Percentiles rank a stretch among this genome's conserved stretches.
Evolutionary conservation across 2,888 invertebrate species (phyloP).

Genomic region (Epicampocera succincta): DNA sequence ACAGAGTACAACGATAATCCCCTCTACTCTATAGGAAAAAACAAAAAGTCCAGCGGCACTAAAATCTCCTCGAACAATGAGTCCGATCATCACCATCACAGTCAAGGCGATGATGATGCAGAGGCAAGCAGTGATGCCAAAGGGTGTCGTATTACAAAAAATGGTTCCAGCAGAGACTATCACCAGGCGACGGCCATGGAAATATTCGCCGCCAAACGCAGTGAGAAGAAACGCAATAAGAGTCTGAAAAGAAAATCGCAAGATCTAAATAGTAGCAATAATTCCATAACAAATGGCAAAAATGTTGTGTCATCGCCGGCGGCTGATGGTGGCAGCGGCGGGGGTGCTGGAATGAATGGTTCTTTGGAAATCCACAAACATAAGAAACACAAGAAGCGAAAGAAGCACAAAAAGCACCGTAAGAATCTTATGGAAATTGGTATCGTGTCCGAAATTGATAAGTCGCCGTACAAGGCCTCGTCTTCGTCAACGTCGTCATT

Average conservation of each 20-base stretch:
- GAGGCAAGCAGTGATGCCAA: slow-evolving; percentile 26
- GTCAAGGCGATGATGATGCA: slow-evolving; percentile 44
- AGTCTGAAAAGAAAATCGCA: slow-evolving; percentile 77
- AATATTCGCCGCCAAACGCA: slow-evolving; percentile 78
- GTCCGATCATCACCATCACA: slow-evolving; percentile 63
- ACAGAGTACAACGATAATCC: slow-evolving; percentile 81
- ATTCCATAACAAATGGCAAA: not conserved
- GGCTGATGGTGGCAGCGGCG: slow-evolving; percentile 12
- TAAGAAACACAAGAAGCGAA: slow-evolving; percentile 90
- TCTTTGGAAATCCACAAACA: slow-evolving; percentile 83
- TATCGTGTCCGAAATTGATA: slow-evolving; percentile 68
- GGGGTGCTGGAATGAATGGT: slow-evolving; percentile 38
- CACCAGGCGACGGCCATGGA: slow-evolving; percentile 71
- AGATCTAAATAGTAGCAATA: slow-evolving; percentile 29
- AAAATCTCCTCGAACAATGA: slow-evolving; percentile 61
- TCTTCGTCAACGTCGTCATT: slow-evolving; percentile 49
- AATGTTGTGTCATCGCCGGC: slow-evolving; percentile 35
- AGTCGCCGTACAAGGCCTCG: slow-evolving; percentile 36
- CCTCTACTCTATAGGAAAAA: slow-evolving; percentile 80
- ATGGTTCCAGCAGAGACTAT: slow-evolving; percentile 56
- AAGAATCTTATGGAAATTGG: slow-evolving; percentile 76
- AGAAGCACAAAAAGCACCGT: slow-evolving; percentile 88
- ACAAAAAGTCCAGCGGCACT: slow-evolving; percentile 74
- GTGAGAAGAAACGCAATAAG: slow-evolving; percentile 79
- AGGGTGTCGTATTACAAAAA: slow-evolving; percentile 26